Conservation (phyloP, 1,140 invertebrate genomes). For the Drepana arcuata region DNA sequence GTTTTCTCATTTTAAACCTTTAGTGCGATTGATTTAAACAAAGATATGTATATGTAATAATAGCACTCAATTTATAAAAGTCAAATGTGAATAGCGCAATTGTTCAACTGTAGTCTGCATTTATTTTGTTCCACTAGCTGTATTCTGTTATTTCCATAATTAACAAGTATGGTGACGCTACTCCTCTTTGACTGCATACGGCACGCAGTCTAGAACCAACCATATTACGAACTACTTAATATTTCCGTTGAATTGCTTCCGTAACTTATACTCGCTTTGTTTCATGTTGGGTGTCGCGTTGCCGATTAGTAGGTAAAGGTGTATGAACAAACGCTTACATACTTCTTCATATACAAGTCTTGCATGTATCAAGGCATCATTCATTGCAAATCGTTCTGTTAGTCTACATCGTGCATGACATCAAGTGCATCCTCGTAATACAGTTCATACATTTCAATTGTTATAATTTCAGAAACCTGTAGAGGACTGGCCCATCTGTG, state of each 20-base stretch:
- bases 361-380: no score
- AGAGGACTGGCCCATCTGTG: constrained; percentile 97
- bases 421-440: neutral
- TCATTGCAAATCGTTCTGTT: no score
- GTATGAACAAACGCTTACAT: no score
- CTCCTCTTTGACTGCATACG: no score
- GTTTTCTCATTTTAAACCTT: no score
- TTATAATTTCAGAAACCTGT: constrained; percentile 83
- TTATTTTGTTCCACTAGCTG: constrained; percentile 20
- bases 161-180: no score
- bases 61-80: no score
- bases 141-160: constrained; percentile 10
- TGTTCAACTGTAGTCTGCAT: neutral
- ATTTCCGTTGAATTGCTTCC: constrained; percentile 24
- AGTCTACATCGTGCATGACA: no score
- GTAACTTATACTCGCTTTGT: constrained; percentile 15
- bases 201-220: no score
- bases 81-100: neutral
- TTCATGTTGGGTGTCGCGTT: constrained; percentile 14
- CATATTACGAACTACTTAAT: constrained; percentile 8
- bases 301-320: constrained; percentile 7
- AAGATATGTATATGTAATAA: no score
- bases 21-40: no score
- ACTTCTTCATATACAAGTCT: constrained; percentile 3
- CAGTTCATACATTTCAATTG: constrained; percentile 3